Conservation (phyloP, 2,888 invertebrate genomes). For the Thymelicus sylvestris region DNA sequence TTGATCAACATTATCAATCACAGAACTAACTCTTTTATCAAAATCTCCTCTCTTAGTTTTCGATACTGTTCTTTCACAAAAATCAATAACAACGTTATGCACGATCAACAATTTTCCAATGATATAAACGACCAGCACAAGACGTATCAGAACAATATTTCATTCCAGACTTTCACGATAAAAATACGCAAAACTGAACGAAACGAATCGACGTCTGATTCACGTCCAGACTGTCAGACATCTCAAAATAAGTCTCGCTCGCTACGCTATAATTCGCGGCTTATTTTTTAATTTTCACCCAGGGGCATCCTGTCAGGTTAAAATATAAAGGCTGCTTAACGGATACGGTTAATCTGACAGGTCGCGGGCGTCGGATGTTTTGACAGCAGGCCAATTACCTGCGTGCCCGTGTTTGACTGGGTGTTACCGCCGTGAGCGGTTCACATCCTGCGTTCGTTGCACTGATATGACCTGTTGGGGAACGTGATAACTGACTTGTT, state of each 20-base stretch:
- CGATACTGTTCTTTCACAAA: too few relatives aligned
- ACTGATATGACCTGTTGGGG: conserved; percentile 23
- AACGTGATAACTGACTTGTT: neutral
- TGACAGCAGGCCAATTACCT: conserved; percentile 80
- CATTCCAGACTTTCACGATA: neutral
- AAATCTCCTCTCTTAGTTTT: too few relatives aligned
- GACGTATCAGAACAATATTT: neutral
- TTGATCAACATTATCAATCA: too few relatives aligned
- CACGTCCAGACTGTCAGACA: neutral
- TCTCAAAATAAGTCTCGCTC: conserved; percentile 5
- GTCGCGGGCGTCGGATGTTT: conserved; percentile 65
- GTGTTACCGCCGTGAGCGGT: conserved; percentile 51
- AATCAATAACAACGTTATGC: too few relatives aligned
- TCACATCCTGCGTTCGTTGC: conserved; percentile 66
- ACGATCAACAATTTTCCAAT: too few relatives aligned
- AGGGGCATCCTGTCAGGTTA: conserved; percentile 47
- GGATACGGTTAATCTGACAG: conserved; percentile 76
- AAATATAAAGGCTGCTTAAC: conserved; percentile 60
- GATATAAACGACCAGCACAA: too few relatives aligned
- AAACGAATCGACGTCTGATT: conserved; percentile 17
- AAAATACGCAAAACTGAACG: conserved; percentile 8
- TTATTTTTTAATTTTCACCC: conserved; percentile 51
- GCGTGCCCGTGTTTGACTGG: conserved; percentile 58
- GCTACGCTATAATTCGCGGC: conserved; percentile 43
- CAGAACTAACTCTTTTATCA: too few relatives aligned